A percentile compares a stretch with the other conserved stretches of the same genome.
phyloP scores from a whole-genome alignment of 1,140 invertebrate genomes.

The Pristionchus pacificus region DNA sequence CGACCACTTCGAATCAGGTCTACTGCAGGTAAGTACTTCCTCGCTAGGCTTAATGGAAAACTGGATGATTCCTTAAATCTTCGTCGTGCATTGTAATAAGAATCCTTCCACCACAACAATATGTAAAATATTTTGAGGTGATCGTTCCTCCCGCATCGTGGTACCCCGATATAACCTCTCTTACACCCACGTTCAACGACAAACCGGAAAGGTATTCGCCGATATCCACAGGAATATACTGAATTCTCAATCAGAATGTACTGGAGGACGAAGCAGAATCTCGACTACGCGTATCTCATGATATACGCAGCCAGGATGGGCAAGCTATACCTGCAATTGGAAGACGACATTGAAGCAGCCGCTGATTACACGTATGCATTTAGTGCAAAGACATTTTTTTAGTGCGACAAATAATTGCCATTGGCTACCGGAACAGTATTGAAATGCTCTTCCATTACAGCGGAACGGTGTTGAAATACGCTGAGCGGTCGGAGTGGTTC shows the following conservation, averaged over 20 bases:
- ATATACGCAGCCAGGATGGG: slow-evolving; percentile 67
- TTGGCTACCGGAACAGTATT: too few species aligned
- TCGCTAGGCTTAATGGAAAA: too few species aligned
- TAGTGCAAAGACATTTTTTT: slow-evolving; percentile 68
- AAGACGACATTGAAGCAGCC: slow-evolving; percentile 90
- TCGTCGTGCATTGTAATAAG: too few species aligned
- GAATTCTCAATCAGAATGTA: slow-evolving; percentile 47
- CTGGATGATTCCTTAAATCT: too few species aligned
- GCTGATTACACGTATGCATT: slow-evolving; percentile 68
- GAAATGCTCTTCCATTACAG: slow-evolving; percentile 34
- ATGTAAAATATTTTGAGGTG: slow-evolving; percentile 1
- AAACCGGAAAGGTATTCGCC: slow-evolving; percentile 5
- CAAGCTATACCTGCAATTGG: slow-evolving; percentile 67
- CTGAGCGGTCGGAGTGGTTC: slow-evolving; percentile 78
- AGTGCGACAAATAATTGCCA: slow-evolving; percentile 21
- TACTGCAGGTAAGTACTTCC: neutral
- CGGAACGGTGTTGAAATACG: slow-evolving; percentile 69
- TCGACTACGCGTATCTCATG: slow-evolving; percentile 93
- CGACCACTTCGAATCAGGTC: slow-evolving; percentile 3
- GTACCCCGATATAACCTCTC: slow-evolving; percentile 27
- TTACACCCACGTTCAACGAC: slow-evolving; percentile 29
- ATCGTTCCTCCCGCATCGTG: slow-evolving; percentile 24
- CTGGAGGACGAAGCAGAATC: slow-evolving; percentile 93
- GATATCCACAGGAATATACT: neutral
- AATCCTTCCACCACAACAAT: neutral